phyloP scores from a whole-genome alignment of 2,113 vertebrate species.

The Alosa alosa region DNA sequence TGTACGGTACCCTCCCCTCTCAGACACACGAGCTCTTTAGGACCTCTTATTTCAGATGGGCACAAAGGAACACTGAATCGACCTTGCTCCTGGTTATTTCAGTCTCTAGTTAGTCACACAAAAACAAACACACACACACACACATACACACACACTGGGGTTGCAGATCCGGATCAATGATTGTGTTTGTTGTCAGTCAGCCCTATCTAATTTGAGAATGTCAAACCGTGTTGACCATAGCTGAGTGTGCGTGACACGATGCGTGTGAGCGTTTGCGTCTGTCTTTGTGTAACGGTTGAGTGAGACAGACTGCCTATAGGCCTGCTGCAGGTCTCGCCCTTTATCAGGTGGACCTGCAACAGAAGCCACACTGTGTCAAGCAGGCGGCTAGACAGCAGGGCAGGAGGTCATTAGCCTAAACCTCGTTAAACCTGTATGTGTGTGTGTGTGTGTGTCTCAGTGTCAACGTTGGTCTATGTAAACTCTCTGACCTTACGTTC shows the following conservation, averaged over 20 bases:
- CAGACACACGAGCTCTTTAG: neutral
- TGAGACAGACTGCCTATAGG: neutral
- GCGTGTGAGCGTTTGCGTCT: neutral
- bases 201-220: slow-evolving; percentile 40
- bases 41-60: neutral
- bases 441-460: neutral
- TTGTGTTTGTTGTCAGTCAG: slow-evolving; percentile 30
- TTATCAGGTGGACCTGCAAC: neutral
- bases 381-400: neutral
- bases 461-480: slow-evolving; percentile 24
- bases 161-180: neutral
- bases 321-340: neutral
- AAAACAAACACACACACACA: neutral
- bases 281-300: neutral
- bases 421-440: neutral
- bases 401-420: slow-evolving; percentile 13
- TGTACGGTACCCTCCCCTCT: neutral
- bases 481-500: neutral
- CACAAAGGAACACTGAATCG: neutral
- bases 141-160: neutral
- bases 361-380: neutral
- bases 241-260: neutral
- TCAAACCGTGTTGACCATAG: neutral
- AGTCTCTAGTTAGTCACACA: slow-evolving; percentile 3
- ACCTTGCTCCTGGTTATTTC: neutral